Conservation (phyloP, 2,113 vertebrate species). For the Casuarius casuarius region DNA sequence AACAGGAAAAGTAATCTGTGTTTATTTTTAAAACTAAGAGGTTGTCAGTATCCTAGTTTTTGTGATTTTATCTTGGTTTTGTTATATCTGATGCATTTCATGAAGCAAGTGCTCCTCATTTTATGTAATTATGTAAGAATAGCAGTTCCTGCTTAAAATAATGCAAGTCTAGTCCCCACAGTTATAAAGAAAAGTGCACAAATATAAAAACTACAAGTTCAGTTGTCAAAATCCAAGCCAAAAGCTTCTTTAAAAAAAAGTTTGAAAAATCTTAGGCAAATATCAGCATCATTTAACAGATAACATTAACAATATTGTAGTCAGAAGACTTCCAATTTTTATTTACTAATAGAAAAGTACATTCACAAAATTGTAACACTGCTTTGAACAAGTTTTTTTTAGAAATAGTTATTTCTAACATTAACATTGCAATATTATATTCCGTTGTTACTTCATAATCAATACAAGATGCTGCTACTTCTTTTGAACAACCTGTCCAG, state of each 20-base stretch:
- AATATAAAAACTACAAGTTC: neutral
- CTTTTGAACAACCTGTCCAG: neutral
- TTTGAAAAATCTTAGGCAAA: neutral
- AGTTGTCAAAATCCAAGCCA: neutral
- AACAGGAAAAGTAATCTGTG: neutral
- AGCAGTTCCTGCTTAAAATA: neutral
- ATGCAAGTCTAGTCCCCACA: neutral
- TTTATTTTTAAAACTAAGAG: neutral
- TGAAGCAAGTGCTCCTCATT: conserved; percentile 22
- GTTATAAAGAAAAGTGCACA: neutral
- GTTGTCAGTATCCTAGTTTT: neutral
- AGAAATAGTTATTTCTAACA: neutral
- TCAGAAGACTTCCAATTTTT: neutral
- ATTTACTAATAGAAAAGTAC: neutral
- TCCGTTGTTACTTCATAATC: neutral
- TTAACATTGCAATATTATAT: neutral
- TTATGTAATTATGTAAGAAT: neutral
- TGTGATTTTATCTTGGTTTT: conserved; percentile 26
- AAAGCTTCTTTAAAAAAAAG: neutral
- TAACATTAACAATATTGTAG: neutral
- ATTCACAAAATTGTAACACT: neutral
- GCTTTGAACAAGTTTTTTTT: neutral
- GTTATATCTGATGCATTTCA: neutral
- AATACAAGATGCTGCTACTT: neutral
- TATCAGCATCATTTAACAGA: neutral